Evolutionary conservation across 2,888 invertebrate genomes (phyloP).

Genomic region (Leistus spinibarbis): DNA sequence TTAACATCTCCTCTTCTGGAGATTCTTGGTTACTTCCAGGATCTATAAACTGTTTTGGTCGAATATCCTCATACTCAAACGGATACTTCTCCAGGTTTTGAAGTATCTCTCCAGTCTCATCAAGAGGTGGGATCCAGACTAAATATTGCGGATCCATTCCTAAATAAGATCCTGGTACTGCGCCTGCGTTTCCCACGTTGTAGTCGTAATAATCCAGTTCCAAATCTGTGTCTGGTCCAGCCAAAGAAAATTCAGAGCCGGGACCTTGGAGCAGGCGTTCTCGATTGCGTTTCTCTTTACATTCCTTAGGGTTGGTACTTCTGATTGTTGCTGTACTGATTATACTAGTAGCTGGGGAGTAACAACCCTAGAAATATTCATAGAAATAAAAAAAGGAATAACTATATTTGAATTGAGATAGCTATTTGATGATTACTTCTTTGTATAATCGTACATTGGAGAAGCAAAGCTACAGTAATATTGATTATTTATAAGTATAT

Average conservation of each 20-base stretch:
- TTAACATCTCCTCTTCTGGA: slow-evolving; percentile 64
- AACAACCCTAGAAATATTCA: slow-evolving; percentile 72
- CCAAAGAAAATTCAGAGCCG: slow-evolving; percentile 79
- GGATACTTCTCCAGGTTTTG: slow-evolving; percentile 62
- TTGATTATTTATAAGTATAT: too few species aligned
- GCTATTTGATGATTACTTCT: too few species aligned
- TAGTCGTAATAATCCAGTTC: slow-evolving; percentile 90
- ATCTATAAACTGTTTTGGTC: slow-evolving; percentile 56
- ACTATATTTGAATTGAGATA: too few species aligned
- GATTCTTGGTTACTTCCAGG: slow-evolving; percentile 73
- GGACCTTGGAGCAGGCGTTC: slow-evolving; percentile 67
- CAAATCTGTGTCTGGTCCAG: slow-evolving; percentile 74
- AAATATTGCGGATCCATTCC: slow-evolving; percentile 90
- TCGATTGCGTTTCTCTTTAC: slow-evolving; percentile 79
- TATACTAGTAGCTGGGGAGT: slow-evolving; percentile 72
- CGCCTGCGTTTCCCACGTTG: slow-evolving; percentile 82
- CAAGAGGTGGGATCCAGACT: slow-evolving; percentile 85
- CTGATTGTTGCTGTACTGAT: slow-evolving; percentile 70
- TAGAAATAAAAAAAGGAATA: too few species aligned
- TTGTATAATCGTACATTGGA: too few species aligned
- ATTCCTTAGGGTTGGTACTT: slow-evolving; percentile 71
- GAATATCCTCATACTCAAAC: slow-evolving; percentile 56
- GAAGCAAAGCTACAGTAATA: too few species aligned
- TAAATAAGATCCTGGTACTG: slow-evolving; percentile 83
- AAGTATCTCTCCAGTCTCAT: slow-evolving; percentile 69